Conservation (phyloP, 2,113 vertebrate genomes). For the Okapia johnstoni region DNA sequence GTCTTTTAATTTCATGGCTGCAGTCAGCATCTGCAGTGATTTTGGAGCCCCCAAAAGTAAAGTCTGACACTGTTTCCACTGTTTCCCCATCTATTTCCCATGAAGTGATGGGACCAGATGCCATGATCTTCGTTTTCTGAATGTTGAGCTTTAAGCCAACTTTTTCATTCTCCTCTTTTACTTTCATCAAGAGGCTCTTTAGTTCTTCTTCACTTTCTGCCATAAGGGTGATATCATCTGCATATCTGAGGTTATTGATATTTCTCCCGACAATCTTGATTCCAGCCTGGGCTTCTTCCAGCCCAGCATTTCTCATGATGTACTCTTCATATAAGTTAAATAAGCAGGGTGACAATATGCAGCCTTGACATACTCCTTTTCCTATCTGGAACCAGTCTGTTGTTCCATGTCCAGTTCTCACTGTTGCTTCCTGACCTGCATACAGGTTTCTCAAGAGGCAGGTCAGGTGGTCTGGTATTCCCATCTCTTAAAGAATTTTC, state of each 20-base stretch:
- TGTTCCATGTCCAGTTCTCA: not conserved
- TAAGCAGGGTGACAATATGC: not conserved
- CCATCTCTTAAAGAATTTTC: not conserved
- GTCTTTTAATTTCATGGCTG: not conserved
- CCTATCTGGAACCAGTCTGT: not conserved
- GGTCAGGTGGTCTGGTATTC: not conserved
- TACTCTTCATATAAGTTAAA: not conserved
- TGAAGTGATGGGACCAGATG: not conserved
- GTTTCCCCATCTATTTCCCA: not conserved
- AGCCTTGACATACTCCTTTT: not conserved
- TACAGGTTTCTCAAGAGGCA: not conserved
- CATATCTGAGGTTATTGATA: not conserved
- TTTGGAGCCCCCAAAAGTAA: not conserved
- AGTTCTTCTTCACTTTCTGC: not conserved
- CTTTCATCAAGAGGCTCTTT: not conserved
- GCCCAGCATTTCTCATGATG: not conserved
- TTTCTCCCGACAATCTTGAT: not conserved
- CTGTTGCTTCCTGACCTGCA: not conserved
- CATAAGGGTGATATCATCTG: not conserved
- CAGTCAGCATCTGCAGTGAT: not conserved
- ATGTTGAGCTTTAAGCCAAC: not conserved
- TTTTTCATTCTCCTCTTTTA: not conserved
- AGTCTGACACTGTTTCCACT: not conserved
- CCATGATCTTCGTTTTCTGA: not conserved
- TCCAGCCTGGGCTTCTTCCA: not conserved